Evolutionary conservation across 1,140 invertebrate genomes (phyloP).

Genomic region (Drosophila sechellia): DNA sequence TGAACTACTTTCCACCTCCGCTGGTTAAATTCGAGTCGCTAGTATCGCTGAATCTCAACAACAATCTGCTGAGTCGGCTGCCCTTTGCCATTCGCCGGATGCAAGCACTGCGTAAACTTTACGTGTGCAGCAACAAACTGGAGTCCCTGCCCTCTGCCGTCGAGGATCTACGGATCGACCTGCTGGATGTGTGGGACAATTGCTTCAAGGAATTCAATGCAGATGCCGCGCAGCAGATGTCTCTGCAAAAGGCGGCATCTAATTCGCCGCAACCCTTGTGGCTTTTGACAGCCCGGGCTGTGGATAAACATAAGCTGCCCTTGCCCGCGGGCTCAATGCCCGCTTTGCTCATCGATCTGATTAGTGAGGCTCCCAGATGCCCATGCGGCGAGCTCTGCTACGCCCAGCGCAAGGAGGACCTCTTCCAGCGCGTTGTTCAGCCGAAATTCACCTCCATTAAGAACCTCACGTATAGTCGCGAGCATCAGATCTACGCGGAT

Average conservation of each 20-base stretch:
- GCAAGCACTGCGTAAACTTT: slow-evolving; percentile 85
- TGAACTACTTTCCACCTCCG: slow-evolving; percentile 65
- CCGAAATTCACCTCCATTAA: slow-evolving; percentile 74
- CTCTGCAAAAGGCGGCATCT: slow-evolving; percentile 1
- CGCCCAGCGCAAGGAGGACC: slow-evolving; percentile 31
- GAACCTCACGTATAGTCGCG: slow-evolving; percentile 74
- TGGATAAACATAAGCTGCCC: slow-evolving; percentile 57
- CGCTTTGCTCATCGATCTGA: slow-evolving; percentile 70
- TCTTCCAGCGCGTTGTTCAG: slow-evolving; percentile 59
- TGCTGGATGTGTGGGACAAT: slow-evolving; percentile 80
- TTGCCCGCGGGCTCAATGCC: slow-evolving; percentile 56
- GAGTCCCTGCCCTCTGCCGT: slow-evolving; percentile 84
- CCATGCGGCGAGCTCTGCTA: slow-evolving; percentile 74
- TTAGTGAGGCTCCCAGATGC: slow-evolving; percentile 73
- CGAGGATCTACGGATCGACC: slow-evolving; percentile 64
- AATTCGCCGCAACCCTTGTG: slow-evolving; percentile 51
- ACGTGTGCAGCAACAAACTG: slow-evolving; percentile 86
- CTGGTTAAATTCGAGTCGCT: slow-evolving; percentile 85
- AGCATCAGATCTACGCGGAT: slow-evolving; percentile 78
- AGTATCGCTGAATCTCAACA: slow-evolving; percentile 87
- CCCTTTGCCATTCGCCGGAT: slow-evolving; percentile 88
- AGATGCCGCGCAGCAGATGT: slow-evolving; percentile 31
- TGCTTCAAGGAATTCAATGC: slow-evolving; percentile 61
- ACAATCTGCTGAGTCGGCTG: slow-evolving; percentile 87
- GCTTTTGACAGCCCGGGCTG: slow-evolving; percentile 61